Conservation (phyloP, 2,888 invertebrate species). For the Mellilla xanthometata region DNA sequence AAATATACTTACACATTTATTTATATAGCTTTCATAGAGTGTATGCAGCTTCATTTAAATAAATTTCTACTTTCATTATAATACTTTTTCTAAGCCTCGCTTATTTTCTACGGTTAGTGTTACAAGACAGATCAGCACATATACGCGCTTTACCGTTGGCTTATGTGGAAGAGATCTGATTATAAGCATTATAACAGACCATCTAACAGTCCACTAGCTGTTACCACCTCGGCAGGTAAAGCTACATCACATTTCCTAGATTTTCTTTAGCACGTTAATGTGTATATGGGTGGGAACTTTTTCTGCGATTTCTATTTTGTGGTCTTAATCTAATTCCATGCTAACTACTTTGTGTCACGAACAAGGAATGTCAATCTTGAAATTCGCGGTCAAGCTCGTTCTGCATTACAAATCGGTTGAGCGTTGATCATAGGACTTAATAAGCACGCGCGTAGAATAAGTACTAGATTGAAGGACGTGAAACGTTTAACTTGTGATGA, state of each 20-base stretch:
- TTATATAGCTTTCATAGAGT: too few species aligned
- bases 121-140: neutral
- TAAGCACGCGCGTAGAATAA: conserved; percentile 12
- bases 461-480: conserved; percentile 6
- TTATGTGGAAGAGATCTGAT: conserved; percentile 29
- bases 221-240: conserved; percentile 7
- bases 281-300: neutral
- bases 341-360: conserved; percentile 12
- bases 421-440: conserved; percentile 15
- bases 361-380: conserved; percentile 11
- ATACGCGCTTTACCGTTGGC: conserved; percentile 42
- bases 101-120: neutral
- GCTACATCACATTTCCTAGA: conserved; percentile 3
- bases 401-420: conserved; percentile 15
- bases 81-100: neutral
- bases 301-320: conserved; percentile 14
- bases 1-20: too few species aligned
- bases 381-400: conserved; percentile 20
- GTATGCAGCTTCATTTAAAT: too few species aligned
- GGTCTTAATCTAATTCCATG: conserved; percentile 18
- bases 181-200: conserved; percentile 38
- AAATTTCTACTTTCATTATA: too few species aligned
- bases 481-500: conserved; percentile 1
- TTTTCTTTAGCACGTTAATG: too few species aligned
- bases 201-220: conserved; percentile 39